phyloP scores from a whole-genome alignment of 2,888 invertebrate species.

The Xanthorhoe spadicearia region DNA sequence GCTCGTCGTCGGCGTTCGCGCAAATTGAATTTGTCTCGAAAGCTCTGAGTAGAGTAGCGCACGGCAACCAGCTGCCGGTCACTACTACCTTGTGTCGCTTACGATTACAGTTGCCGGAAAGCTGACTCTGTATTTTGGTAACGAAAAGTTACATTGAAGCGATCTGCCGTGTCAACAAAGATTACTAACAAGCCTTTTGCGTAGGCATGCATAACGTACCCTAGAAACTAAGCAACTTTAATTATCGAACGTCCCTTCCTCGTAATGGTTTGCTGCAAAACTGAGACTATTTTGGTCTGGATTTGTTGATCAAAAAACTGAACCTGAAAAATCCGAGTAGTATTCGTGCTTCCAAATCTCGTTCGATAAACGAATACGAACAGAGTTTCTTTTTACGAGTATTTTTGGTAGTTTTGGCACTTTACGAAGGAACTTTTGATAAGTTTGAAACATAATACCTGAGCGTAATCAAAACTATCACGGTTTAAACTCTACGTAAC shows the following conservation, averaged over 20 bases:
- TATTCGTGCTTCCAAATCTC: background rate
- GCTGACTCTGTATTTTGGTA: background rate
- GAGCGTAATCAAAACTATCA: too few species aligned
- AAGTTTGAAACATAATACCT: background rate
- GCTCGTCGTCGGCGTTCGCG: conserved; percentile 76
- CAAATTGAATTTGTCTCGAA: conserved; percentile 81
- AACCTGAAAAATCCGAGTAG: background rate
- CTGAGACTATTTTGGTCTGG: background rate
- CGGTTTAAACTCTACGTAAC: too few species aligned
- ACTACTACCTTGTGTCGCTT: conserved; percentile 48
- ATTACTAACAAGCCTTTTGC: background rate
- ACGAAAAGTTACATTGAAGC: background rate
- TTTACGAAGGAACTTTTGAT: background rate
- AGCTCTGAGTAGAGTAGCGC: conserved; percentile 57
- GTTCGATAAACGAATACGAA: background rate
- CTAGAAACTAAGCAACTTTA: background rate
- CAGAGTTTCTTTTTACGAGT: background rate
- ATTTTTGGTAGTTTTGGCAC: background rate
- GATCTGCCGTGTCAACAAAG: background rate
- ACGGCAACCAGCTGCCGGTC: conserved; percentile 44
- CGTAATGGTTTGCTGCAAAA: background rate
- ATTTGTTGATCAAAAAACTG: background rate
- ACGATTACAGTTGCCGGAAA: conserved; percentile 44
- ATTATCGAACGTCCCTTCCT: background rate
- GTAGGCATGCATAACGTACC: background rate